Evolutionary conservation across 2,797 vertebrate species (phyloP).

Genomic region (Ciconia nigra): DNA sequence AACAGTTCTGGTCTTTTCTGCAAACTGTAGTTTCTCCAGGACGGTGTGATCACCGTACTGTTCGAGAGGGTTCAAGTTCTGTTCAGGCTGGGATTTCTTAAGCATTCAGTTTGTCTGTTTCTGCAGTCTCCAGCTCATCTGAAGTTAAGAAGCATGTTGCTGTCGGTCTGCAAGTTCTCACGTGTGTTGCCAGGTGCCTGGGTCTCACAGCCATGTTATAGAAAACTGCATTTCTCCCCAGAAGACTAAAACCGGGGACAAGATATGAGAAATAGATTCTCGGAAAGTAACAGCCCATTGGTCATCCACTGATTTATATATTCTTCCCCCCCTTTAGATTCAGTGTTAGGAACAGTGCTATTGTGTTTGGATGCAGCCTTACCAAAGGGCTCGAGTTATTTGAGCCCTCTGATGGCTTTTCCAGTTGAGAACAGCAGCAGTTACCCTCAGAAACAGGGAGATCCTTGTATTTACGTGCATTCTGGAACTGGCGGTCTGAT

Average conservation of each 20-base stretch:
- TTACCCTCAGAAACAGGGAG: background rate
- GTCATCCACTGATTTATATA: background rate
- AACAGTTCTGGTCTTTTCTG: background rate
- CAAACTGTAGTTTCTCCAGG: background rate
- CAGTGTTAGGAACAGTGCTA: accelerated
- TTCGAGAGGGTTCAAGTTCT: background rate
- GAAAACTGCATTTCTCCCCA: background rate
- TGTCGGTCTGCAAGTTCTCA: background rate
- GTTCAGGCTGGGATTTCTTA: background rate
- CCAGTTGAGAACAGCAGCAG: background rate
- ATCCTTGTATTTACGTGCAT: background rate
- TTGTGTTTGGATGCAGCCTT: background rate
- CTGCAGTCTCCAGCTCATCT: background rate
- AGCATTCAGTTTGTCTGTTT: background rate
- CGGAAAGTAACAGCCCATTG: background rate
- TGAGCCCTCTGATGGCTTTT: background rate
- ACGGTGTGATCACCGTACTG: accelerated
- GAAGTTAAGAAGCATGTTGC: background rate
- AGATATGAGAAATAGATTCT: background rate
- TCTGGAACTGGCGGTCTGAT: background rate
- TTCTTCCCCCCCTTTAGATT: background rate
- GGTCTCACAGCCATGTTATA: background rate
- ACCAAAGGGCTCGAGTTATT: background rate
- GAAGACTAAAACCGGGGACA: background rate
- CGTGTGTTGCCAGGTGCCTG: background rate